Conservation (phyloP, 2,113 vertebrate genomes). For the Hippoglossus stenolepis region DNA sequence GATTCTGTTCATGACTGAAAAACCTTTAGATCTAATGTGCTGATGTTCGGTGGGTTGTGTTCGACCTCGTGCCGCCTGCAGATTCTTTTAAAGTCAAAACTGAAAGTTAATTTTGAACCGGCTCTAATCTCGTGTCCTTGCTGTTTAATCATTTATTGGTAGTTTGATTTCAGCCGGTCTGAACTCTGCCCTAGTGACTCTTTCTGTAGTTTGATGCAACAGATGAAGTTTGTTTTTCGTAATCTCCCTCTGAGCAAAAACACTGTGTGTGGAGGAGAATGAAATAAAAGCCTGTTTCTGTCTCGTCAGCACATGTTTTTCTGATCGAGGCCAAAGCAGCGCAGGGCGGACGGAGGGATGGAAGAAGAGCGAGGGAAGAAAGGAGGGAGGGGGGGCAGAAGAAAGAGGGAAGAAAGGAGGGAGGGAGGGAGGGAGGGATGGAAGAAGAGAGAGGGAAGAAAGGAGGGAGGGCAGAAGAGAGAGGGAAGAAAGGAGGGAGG, state of each 20-base stretch:
- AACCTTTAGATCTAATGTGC: too few relatives aligned
- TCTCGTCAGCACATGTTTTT: slow-evolving; percentile 25
- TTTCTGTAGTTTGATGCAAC: background rate
- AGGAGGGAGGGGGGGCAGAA: too few relatives aligned
- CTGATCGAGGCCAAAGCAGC: background rate
- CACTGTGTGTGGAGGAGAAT: background rate
- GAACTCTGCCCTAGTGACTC: too few relatives aligned
- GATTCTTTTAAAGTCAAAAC: too few relatives aligned
- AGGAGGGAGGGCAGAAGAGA: background rate
- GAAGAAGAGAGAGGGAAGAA: background rate
- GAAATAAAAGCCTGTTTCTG: background rate
- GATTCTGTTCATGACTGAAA: too few relatives aligned
- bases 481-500: background rate
- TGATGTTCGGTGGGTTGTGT: too few relatives aligned
- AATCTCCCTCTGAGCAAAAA: background rate
- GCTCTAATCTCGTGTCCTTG: background rate
- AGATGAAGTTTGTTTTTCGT: background rate
- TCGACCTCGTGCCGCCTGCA: too few relatives aligned
- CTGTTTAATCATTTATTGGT: background rate
- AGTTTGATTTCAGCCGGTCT: background rate
- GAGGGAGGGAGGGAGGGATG: background rate
- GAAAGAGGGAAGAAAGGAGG: background rate
- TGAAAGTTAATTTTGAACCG: background rate
- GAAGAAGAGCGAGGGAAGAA: background rate
- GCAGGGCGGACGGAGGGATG: background rate